Percentiles rank a stretch among this genome's conserved stretches.
phyloP scores from a whole-genome alignment of 2,113 vertebrate species.

The Melanostigma gelatinosum region DNA sequence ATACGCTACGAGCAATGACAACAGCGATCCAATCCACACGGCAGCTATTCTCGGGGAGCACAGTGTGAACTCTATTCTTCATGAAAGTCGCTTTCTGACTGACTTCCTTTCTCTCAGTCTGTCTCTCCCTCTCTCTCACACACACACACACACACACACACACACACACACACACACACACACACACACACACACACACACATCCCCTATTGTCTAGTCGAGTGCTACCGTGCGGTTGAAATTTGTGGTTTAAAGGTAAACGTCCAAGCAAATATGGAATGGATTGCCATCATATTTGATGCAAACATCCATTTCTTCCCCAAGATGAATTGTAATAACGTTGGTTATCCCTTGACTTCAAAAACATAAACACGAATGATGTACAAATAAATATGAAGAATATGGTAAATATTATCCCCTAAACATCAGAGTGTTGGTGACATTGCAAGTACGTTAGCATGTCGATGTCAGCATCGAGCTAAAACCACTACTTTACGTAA shows the following conservation, averaged over 20 bases:
- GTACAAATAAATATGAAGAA: too few species aligned
- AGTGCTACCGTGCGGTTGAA: not conserved
- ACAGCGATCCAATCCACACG: slow-evolving; percentile 38
- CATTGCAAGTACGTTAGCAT: not conserved
- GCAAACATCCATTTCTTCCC: not conserved
- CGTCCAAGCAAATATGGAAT: not conserved
- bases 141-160: not conserved
- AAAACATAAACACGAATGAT: too few species aligned
- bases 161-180: not conserved
- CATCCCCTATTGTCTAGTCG: too few species aligned
- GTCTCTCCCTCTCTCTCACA: not conserved
- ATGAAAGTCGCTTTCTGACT: slow-evolving; percentile 25
- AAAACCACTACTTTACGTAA: not conserved
- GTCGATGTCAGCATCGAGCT: not conserved
- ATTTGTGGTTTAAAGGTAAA: not conserved
- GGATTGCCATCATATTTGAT: not conserved
- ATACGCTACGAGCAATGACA: slow-evolving; percentile 31
- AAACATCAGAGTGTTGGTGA: not conserved
- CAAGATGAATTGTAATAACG: not conserved
- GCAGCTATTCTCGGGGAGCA: slow-evolving; percentile 36
- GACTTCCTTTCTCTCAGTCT: slow-evolving; percentile 8
- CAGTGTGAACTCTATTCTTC: slow-evolving; percentile 55
- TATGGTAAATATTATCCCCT: not conserved
- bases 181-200: too few species aligned
- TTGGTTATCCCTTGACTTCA: too few species aligned